Evolutionary conservation across 2,797 vertebrate genomes (phyloP).

Genomic region (Tadarida brasiliensis): DNA sequence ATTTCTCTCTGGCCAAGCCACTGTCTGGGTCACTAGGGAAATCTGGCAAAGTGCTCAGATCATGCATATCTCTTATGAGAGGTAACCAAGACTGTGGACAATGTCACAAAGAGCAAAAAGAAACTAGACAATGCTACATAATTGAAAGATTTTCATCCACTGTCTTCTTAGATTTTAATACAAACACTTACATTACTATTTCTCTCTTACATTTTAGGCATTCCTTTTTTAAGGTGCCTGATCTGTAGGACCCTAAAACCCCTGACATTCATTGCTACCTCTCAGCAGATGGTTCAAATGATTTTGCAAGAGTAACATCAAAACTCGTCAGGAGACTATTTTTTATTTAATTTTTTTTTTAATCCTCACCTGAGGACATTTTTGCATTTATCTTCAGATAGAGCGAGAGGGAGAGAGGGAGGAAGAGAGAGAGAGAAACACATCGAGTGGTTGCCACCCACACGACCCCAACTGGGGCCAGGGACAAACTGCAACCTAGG

Average conservation of each 20-base stretch:
- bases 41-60: neutral
- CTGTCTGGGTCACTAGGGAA: neutral
- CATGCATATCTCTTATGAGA: neutral
- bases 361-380: too few species aligned
- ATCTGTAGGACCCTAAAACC: neutral
- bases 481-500: too few species aligned
- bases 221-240: neutral
- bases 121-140: neutral
- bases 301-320: neutral
- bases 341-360: too few species aligned
- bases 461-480: too few species aligned
- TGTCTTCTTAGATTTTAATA: neutral
- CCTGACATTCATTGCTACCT: neutral
- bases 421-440: too few species aligned
- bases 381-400: too few species aligned
- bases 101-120: neutral
- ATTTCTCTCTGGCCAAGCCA: neutral
- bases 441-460: too few species aligned
- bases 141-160: neutral
- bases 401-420: too few species aligned
- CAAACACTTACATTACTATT: neutral
- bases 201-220: neutral
- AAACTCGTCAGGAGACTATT: neutral
- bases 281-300: neutral
- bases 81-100: neutral